phyloP scores from a whole-genome alignment of 2,888 invertebrate genomes.

The Acleris laterana region DNA sequence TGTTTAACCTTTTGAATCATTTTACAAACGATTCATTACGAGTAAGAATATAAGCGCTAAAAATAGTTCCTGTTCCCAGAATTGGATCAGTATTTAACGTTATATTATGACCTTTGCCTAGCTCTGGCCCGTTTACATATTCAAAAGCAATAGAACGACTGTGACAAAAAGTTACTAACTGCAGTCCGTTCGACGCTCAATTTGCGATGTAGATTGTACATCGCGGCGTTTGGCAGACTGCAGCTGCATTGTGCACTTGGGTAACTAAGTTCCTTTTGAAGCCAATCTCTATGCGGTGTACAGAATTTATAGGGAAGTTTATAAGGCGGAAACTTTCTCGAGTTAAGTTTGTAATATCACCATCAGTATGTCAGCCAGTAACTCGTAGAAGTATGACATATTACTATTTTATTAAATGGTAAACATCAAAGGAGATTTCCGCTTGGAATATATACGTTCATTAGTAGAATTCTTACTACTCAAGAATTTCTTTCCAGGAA shows the following conservation, averaged over 20 bases:
- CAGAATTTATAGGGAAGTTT: slow-evolving; percentile 21
- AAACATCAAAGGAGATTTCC: too few relatives aligned
- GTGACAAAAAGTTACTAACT: slow-evolving; percentile 12
- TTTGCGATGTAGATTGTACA: slow-evolving; percentile 35
- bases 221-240: slow-evolving; percentile 10
- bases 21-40: too few relatives aligned
- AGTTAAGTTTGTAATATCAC: background rate
- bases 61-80: background rate
- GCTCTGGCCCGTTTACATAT: slow-evolving; percentile 9
- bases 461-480: too few relatives aligned
- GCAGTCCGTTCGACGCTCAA: slow-evolving; percentile 12
- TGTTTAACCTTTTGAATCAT: too few relatives aligned
- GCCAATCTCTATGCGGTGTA: slow-evolving; percentile 19
- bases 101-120: background rate
- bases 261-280: slow-evolving; percentile 10
- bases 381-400: background rate
- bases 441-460: too few relatives aligned
- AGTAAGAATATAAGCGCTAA: too few relatives aligned
- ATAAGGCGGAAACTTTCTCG: slow-evolving; percentile 10
- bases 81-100: background rate
- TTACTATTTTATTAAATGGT: background rate
- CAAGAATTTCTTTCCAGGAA: too few relatives aligned
- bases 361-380: background rate
- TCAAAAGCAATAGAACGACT: slow-evolving; percentile 21
- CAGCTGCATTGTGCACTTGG: slow-evolving; percentile 11